Evolutionary conservation across 2,888 invertebrate genomes (phyloP).

Genomic region (Kuschelorhynchus macadamiae): DNA sequence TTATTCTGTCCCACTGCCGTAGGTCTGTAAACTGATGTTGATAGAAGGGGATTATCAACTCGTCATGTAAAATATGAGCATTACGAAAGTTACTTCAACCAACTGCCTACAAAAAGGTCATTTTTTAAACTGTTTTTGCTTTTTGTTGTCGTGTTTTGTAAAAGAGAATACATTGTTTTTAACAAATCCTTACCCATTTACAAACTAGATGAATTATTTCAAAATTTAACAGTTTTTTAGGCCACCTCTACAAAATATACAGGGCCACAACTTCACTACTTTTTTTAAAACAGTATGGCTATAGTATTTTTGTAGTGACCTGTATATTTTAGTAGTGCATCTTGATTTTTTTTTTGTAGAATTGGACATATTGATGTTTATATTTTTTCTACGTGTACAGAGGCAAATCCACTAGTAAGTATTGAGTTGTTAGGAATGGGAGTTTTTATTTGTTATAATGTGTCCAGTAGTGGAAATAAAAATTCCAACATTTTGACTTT

Average conservation of each 20-base stretch:
- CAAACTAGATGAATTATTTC: too few species aligned
- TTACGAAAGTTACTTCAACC: not conserved
- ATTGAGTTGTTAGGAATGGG: too few species aligned
- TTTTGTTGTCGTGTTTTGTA: not conserved
- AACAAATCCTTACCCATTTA: too few species aligned
- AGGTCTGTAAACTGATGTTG: too few species aligned
- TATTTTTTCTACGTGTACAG: not conserved
- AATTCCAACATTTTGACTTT: too few species aligned
- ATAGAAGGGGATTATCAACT: not conserved
- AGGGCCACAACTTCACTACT: slow-evolving; percentile 49
- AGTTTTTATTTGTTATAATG: too few species aligned
- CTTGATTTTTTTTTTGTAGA: slow-evolving; percentile 22
- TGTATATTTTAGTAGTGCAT: slow-evolving; percentile 49
- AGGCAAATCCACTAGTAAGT: not conserved
- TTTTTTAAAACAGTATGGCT: slow-evolving; percentile 18
- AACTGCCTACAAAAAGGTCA: not conserved
- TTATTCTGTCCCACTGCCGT: too few species aligned
- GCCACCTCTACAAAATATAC: slow-evolving; percentile 56
- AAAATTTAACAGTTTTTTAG: slow-evolving; percentile 14
- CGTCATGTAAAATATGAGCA: not conserved
- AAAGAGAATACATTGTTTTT: slow-evolving; percentile 1
- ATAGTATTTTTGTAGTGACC: slow-evolving; percentile 49
- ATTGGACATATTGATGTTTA: slow-evolving; percentile 12
- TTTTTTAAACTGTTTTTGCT: not conserved
- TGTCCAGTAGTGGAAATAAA: too few species aligned